Evolutionary conservation across 53 echinoderm and acorn worm genomes (phyloP).

Genomic region (Apostichopus leukothele): DNA sequence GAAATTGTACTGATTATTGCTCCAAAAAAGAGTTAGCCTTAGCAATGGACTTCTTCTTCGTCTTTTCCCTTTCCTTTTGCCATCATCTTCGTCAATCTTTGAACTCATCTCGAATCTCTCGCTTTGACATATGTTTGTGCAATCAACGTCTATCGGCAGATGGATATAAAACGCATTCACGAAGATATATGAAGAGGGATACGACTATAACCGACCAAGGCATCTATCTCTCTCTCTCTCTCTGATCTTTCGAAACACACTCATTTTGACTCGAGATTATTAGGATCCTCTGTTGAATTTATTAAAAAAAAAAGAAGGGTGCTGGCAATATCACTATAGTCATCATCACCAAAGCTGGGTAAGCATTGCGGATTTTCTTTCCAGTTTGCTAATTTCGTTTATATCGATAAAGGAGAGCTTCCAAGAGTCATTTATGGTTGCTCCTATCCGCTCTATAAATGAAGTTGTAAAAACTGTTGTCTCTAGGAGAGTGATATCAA

Average conservation of each 20-base stretch:
- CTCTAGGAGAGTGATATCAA: no score
- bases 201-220: background rate
- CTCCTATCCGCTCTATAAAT: background rate
- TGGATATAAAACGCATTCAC: constrained; percentile 16
- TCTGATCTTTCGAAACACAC: background rate
- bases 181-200: constrained; percentile 29
- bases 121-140: constrained; percentile 41
- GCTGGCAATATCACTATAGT: background rate
- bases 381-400: background rate
- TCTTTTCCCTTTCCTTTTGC: background rate
- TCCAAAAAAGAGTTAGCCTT: no score
- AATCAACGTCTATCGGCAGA: constrained; percentile 28
- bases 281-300: constrained; percentile 20
- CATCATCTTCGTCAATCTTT: background rate
- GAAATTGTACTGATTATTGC: no score
- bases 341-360: background rate
- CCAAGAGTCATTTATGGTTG: background rate
- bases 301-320: constrained; percentile 5
- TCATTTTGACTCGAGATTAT: constrained; percentile 15
- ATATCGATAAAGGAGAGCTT: background rate
- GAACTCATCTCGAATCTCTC: background rate
- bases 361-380: background rate
- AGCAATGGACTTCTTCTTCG: no score
- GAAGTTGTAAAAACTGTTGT: background rate
- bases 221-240: constrained; percentile 11